These are phyloP conservation scores for Pluvianellus socialis DNA, from an alignment of 2,113 vertebrate genomes.

Conservation along the genomic window DNA sequence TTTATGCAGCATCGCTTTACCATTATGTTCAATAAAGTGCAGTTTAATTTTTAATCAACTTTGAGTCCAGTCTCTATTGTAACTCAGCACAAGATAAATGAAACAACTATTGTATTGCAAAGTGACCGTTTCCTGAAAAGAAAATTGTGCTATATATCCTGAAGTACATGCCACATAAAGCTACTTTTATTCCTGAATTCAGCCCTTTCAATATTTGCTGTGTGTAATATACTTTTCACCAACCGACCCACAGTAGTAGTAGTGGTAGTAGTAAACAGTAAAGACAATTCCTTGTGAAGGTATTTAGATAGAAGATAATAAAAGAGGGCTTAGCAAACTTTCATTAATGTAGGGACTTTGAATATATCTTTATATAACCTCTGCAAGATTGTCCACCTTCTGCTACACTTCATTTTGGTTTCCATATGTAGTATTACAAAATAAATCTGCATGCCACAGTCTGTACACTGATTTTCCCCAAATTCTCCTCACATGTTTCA, in stretches of 20 bases:
- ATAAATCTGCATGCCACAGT: background rate
- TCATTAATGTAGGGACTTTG: background rate
- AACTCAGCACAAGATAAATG: conserved; percentile 27
- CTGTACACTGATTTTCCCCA: background rate
- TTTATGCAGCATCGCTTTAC: background rate
- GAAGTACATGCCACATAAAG: background rate
- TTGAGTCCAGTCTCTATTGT: background rate
- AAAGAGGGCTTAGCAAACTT: background rate
- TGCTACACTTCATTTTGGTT: background rate
- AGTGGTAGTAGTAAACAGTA: background rate
- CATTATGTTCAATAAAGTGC: conserved; percentile 21
- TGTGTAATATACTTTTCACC: background rate
- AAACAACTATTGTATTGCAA: conserved; percentile 8
- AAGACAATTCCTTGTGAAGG: background rate
- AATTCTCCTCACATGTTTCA: background rate
- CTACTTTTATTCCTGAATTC: background rate
- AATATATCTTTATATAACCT: background rate
- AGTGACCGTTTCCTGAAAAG: conserved; percentile 28
- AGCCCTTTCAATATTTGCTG: background rate
- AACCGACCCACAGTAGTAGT: background rate
- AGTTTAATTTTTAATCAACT: conserved; percentile 61
- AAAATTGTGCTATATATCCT: conserved; percentile 25
- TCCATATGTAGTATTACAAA: background rate
- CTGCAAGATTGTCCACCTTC: background rate
- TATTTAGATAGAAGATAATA: background rate